A percentile compares a stretch with the other conserved stretches of the same genome.
These are phyloP conservation scores for Tautogolabrus adspersus DNA, from an alignment of 2,113 vertebrate genomes.

Conservation along the genomic window DNA sequence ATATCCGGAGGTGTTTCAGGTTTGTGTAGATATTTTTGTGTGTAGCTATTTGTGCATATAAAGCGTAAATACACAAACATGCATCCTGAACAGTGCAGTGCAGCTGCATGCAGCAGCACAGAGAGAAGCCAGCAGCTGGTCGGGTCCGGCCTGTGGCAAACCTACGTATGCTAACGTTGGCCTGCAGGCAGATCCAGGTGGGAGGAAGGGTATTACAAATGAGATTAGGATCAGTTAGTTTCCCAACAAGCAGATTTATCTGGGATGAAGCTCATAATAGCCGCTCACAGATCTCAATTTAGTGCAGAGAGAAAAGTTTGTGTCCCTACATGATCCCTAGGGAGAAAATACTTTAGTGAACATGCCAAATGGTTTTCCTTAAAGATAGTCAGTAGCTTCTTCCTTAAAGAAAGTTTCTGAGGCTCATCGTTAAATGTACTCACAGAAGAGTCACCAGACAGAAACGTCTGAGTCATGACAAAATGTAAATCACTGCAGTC, in stretches of 20 bases:
- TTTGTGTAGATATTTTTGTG: background rate
- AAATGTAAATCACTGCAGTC: background rate
- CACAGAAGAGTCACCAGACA: background rate
- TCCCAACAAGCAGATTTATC: conserved; percentile 52
- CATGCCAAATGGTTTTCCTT: no score
- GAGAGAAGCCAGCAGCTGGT: conserved; percentile 34
- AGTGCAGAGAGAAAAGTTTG: background rate
- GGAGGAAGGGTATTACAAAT: conserved; percentile 39
- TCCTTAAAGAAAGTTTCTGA: no score
- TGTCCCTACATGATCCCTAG: background rate
- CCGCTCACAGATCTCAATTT: background rate
- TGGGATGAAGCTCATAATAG: conserved; percentile 10
- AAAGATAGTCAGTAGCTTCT: no score
- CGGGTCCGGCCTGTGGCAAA: conserved; percentile 26
- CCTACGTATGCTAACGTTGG: conserved; percentile 34
- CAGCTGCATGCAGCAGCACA: background rate
- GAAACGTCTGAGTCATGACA: background rate
- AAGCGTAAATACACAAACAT: background rate
- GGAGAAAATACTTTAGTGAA: background rate
- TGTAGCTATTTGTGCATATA: background rate
- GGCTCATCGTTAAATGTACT: background rate
- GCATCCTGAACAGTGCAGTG: background rate
- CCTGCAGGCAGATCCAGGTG: conserved; percentile 45
- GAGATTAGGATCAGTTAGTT: conserved; percentile 53
- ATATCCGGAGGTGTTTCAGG: no score